Conservation (phyloP, 1,140 invertebrate genomes). For the Bradysia coprophila region DNA sequence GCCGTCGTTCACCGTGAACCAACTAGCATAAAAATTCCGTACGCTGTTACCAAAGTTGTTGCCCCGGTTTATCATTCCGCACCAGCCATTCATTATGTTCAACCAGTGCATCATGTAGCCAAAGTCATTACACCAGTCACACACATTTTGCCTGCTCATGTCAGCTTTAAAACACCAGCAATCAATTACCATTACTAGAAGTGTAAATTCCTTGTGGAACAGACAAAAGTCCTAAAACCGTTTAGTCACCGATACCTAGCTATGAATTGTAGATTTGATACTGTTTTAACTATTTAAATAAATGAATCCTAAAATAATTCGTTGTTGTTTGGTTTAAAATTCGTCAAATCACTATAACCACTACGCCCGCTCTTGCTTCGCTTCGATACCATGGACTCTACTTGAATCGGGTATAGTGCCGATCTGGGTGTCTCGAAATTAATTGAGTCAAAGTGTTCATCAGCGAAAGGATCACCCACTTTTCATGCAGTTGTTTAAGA, state of each 20-base stretch:
- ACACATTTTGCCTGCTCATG: too few relatives aligned
- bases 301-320: too few relatives aligned
- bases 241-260: conserved; percentile 1
- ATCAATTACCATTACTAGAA: neutral
- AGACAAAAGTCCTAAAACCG: neutral
- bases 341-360: too few relatives aligned
- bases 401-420: too few relatives aligned
- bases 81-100: conserved; percentile 14
- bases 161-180: conserved; percentile 2
- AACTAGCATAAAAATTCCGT: conserved; percentile 10
- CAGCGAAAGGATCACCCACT: too few relatives aligned
- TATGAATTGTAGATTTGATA: neutral
- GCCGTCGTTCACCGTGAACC: conserved; percentile 21
- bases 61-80: neutral
- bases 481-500: too few relatives aligned
- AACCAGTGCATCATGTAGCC: conserved; percentile 5
- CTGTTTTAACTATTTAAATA: conserved; percentile 3
- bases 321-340: too few relatives aligned
- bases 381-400: too few relatives aligned
- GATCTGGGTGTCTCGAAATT: too few relatives aligned
- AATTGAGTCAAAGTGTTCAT: too few relatives aligned
- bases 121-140: conserved; percentile 5
- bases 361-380: too few relatives aligned
- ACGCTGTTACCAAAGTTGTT: neutral
- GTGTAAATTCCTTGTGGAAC: neutral